Evolutionary conservation across 2,113 vertebrate species (phyloP).

Genomic region (Ictidomys tridecemlineatus): DNA sequence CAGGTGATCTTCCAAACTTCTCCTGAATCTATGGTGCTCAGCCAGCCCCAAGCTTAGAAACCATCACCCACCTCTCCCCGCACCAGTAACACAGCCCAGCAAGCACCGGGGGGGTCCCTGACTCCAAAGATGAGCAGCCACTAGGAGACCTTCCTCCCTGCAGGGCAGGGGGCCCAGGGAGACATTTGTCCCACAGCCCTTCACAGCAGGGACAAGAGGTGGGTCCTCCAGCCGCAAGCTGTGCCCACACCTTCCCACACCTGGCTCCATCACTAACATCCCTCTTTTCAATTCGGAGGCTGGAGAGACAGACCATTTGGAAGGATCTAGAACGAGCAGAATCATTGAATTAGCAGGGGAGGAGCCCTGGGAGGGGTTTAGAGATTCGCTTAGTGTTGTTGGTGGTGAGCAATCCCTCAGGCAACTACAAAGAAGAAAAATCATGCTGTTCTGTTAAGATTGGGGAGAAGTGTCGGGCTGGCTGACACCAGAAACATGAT

Average conservation of each 20-base stretch:
- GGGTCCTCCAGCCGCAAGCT: background rate
- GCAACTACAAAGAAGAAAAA: background rate
- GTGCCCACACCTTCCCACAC: background rate
- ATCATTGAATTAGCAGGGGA: background rate
- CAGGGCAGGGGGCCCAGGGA: background rate
- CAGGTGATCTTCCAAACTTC: background rate
- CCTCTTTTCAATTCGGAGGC: background rate
- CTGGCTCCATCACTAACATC: background rate
- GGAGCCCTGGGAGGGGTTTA: too few species aligned
- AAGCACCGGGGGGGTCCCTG: background rate
- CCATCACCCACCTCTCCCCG: accelerated
- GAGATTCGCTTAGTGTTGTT: too few species aligned
- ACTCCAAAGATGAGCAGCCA: background rate
- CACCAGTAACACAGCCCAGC: background rate
- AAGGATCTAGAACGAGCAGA: too few species aligned
- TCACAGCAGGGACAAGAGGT: too few species aligned
- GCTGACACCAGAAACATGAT: background rate
- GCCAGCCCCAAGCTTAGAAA: background rate
- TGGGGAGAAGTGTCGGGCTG: background rate
- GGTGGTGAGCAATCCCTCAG: background rate
- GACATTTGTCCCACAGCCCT: background rate
- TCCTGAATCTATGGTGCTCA: background rate
- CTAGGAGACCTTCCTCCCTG: background rate
- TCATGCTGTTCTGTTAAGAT: background rate
- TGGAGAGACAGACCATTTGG: background rate